These are phyloP conservation scores for Megaceryle alcyon DNA, from an alignment of 2,797 vertebrate genomes.

Conservation along the genomic window DNA sequence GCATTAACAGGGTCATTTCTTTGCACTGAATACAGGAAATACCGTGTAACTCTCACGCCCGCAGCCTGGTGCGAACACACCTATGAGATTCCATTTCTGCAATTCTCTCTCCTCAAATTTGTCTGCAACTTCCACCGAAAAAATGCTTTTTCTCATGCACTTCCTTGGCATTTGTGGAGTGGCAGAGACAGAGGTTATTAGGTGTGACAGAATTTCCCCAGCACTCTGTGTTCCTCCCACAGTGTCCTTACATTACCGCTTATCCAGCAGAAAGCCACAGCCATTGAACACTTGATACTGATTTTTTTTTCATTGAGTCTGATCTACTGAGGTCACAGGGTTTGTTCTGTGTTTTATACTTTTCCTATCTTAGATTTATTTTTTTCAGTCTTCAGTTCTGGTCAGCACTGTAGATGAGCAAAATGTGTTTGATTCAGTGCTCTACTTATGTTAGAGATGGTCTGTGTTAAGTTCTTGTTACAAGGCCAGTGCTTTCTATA, in stretches of 20 bases:
- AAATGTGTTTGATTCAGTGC: background rate
- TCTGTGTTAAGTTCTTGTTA: background rate
- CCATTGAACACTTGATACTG: background rate
- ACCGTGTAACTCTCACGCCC: background rate
- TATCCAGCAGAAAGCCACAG: background rate
- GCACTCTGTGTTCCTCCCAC: background rate
- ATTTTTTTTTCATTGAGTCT: background rate
- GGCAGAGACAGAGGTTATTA: background rate
- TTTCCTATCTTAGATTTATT: background rate
- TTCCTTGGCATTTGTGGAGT: background rate
- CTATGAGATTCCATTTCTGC: rapidly evolving
- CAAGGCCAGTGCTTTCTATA: background rate
- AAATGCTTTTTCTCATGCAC: background rate
- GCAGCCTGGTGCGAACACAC: rapidly evolving
- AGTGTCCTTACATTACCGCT: background rate
- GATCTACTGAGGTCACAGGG: background rate
- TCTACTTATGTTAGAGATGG: background rate
- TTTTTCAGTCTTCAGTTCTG: background rate
- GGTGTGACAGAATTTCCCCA: background rate
- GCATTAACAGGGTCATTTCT: background rate
- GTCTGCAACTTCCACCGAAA: background rate
- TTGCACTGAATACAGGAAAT: background rate
- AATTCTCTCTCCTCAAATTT: background rate
- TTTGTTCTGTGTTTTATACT: background rate
- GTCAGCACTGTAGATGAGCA: background rate